A percentile compares a stretch with the other conserved stretches of the same genome.
Evolutionary conservation across 1,140 invertebrate genomes (phyloP).

Genomic region (Drusus annulatus): DNA sequence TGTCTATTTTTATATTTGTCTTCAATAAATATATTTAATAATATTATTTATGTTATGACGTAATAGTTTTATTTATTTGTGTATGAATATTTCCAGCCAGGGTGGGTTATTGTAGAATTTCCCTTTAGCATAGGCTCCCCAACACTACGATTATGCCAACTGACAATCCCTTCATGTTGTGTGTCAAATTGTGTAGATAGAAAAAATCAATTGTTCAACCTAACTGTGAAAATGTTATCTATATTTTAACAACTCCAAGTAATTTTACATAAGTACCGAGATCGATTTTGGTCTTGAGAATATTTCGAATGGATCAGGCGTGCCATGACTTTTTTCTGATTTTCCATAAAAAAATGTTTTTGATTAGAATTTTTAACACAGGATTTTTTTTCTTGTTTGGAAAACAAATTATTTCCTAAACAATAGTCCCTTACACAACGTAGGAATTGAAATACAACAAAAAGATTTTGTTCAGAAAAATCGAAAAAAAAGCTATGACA

Average conservation of each 20-base stretch:
- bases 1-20: constrained; percentile 29
- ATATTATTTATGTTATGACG: constrained; percentile 14
- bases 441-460: too few species aligned
- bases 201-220: constrained; percentile 2
- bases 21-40: constrained; percentile 15
- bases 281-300: too few species aligned
- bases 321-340: too few species aligned
- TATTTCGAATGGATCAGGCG: too few species aligned
- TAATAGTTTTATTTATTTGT: constrained; percentile 36
- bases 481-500: too few species aligned
- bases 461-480: too few species aligned
- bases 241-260: not conserved
- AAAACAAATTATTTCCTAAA: too few species aligned
- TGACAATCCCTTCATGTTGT: constrained; percentile 57
- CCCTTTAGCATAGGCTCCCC: constrained; percentile 20
- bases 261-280: not conserved
- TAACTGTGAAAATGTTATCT: not conserved
- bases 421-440: too few species aligned
- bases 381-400: too few species aligned
- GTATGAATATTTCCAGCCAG: constrained; percentile 36
- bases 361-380: too few species aligned
- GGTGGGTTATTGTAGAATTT: constrained; percentile 46
- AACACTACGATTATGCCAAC: constrained; percentile 28
- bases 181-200: constrained; percentile 52
- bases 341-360: too few species aligned